Conservation (phyloP, 1,140 invertebrate species). For the Agrilus planipennis region DNA sequence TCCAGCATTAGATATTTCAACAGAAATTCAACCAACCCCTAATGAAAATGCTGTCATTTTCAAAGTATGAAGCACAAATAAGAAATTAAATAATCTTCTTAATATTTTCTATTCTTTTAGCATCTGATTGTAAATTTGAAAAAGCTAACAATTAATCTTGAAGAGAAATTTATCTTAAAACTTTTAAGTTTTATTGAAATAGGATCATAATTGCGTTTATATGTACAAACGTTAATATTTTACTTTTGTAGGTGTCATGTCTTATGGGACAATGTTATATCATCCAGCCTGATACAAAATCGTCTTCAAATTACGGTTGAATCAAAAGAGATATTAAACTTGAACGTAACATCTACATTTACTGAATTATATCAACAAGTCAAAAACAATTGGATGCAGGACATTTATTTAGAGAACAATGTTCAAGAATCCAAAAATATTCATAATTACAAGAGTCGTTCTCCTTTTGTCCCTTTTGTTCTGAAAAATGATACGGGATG, state of each 20-base stretch:
- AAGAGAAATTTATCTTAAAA: constrained; percentile 80
- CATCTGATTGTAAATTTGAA: constrained; percentile 72
- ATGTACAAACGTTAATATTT: too few relatives aligned
- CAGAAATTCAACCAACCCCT: constrained; percentile 55
- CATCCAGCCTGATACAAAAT: constrained; percentile 37
- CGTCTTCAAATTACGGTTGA: constrained; percentile 47
- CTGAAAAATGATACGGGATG: constrained; percentile 83
- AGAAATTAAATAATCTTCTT: not conserved
- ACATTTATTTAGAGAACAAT: constrained; percentile 49
- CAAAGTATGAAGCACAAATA: constrained; percentile 38
- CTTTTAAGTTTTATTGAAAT: constrained; percentile 53
- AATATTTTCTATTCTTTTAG: constrained; percentile 37
- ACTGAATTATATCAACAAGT: constrained; percentile 70
- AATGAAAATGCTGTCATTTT: constrained; percentile 67
- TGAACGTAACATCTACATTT: constrained; percentile 79
- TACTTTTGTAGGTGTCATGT: constrained; percentile 41
- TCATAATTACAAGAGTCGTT: constrained; percentile 53
- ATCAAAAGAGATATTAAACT: constrained; percentile 62
- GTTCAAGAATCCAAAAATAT: constrained; percentile 34
- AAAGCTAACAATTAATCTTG: constrained; percentile 73
- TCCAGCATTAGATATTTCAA: constrained; percentile 51
- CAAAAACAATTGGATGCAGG: constrained; percentile 78
- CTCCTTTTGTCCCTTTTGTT: constrained; percentile 86
- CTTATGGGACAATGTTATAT: constrained; percentile 44
- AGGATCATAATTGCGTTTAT: too few relatives aligned